These are phyloP conservation scores for Nomada goodeniana DNA, from an alignment of 2,888 invertebrate species.

Conservation along the genomic window DNA sequence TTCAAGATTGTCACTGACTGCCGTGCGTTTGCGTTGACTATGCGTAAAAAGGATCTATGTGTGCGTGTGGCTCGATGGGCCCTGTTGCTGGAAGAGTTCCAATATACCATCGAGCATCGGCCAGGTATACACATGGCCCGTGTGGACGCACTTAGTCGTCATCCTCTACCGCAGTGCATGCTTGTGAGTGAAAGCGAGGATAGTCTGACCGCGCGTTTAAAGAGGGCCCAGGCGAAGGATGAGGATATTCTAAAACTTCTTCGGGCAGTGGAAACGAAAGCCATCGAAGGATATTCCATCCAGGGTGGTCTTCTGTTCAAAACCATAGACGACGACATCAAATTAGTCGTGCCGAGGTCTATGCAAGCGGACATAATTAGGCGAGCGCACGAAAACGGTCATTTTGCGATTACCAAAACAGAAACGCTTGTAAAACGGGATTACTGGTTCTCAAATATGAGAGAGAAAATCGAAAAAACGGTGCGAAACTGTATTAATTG, in stretches of 20 bases:
- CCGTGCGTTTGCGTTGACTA: too few relatives aligned
- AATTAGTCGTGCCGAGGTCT: neutral
- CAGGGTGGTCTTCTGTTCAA: neutral
- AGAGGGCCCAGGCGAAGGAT: neutral
- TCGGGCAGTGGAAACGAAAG: neutral
- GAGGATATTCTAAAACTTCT: neutral
- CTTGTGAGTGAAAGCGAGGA: neutral
- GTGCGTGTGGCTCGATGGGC: too few relatives aligned
- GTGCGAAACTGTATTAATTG: constrained; percentile 4
- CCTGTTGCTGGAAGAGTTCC: too few relatives aligned
- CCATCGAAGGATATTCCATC: neutral
- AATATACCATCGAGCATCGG: too few relatives aligned
- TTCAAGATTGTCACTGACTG: too few relatives aligned
- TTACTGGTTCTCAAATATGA: constrained; percentile 4
- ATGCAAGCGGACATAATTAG: neutral
- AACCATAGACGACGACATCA: too few relatives aligned
- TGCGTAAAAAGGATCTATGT: too few relatives aligned
- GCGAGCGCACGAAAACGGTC: neutral
- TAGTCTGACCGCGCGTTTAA: neutral
- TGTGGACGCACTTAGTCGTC: neutral
- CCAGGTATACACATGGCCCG: neutral
- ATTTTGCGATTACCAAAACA: constrained; percentile 3
- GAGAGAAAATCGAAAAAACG: neutral
- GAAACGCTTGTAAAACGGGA: neutral
- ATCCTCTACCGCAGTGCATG: neutral